Percentiles rank a stretch among this genome's conserved stretches.
Evolutionary conservation across 1,140 invertebrate genomes (phyloP).

Genomic region (Eriosoma lanigerum): DNA sequence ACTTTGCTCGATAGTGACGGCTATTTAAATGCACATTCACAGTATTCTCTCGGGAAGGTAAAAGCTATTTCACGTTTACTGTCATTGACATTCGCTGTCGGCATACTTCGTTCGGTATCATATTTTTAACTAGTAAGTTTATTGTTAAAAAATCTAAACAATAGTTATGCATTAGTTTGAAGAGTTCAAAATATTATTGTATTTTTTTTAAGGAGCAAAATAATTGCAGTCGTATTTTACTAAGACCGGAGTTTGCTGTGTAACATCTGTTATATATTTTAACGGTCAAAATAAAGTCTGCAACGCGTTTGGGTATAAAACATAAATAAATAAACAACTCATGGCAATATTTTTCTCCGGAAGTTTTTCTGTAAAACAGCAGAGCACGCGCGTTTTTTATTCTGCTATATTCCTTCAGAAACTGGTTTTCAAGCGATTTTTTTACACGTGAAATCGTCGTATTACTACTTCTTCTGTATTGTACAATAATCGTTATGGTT

Average conservation of each 20-base stretch:
- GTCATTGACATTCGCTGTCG: conserved; percentile 25
- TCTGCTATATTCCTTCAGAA: not conserved
- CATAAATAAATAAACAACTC: conserved; percentile 3
- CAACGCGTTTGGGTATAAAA: not conserved
- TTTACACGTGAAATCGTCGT: too few species aligned
- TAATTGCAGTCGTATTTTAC: conserved; percentile 40
- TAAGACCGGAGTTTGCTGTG: not conserved
- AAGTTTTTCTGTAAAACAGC: not conserved
- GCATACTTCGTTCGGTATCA: conserved; percentile 10
- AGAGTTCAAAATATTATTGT: not conserved
- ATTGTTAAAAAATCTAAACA: not conserved
- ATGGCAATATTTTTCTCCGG: not conserved
- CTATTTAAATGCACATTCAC: conserved; percentile 36
- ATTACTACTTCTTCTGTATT: too few species aligned
- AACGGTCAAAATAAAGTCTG: conserved; percentile 34
- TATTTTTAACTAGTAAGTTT: not conserved
- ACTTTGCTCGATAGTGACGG: not conserved
- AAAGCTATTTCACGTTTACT: not conserved
- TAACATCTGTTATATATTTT: conserved; percentile 43
- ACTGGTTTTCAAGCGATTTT: not conserved
- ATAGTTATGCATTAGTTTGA: conserved; percentile 22
- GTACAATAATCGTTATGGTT: too few species aligned
- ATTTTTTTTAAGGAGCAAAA: conserved; percentile 11
- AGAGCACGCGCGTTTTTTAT: not conserved
- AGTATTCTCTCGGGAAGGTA: conserved; percentile 20